A percentile compares a stretch with the other conserved stretches of the same genome.
Evolutionary conservation across 2,113 vertebrate genomes (phyloP).

Genomic region (Proterorhinus semilunaris): DNA sequence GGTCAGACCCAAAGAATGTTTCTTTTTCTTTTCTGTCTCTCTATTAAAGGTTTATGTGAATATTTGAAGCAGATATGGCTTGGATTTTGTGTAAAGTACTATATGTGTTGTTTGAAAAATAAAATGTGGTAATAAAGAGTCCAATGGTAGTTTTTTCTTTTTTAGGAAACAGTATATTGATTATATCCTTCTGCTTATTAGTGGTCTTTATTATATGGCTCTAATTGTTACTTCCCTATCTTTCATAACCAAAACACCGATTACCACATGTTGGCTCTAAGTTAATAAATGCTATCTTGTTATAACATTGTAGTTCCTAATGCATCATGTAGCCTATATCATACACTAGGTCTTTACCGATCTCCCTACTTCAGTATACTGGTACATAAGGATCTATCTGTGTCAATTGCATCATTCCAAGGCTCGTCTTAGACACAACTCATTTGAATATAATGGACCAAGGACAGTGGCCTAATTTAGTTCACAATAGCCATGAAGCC

Average conservation of each 20-base stretch:
- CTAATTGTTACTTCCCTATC: too few species aligned
- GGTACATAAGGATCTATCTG: not conserved
- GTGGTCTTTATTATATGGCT: not conserved
- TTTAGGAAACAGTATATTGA: too few species aligned
- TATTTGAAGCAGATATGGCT: constrained; percentile 61
- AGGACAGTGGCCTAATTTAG: not conserved
- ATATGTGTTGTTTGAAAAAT: constrained; percentile 73
- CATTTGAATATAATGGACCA: not conserved
- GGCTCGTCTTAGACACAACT: not conserved
- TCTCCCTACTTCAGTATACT: too few species aligned
- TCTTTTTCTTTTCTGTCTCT: constrained; percentile 50
- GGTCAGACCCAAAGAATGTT: constrained; percentile 76
- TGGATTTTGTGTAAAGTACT: constrained; percentile 66
- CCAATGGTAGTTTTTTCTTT: not conserved
- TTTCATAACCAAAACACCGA: too few species aligned
- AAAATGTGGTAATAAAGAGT: constrained; percentile 61
- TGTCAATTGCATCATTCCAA: not conserved
- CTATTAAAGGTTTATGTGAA: constrained; percentile 68
- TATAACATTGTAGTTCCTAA: not conserved
- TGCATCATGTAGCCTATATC: not conserved
- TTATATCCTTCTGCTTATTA: not conserved
- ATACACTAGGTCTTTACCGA: too few species aligned
- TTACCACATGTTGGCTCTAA: too few species aligned
- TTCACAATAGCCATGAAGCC: not conserved
- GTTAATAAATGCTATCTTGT: not conserved